Evolutionary conservation across 2,888 invertebrate species (phyloP), one percentile per base, ranked within the genome.

Genomic region (Chloromyia formosa): DNA sequence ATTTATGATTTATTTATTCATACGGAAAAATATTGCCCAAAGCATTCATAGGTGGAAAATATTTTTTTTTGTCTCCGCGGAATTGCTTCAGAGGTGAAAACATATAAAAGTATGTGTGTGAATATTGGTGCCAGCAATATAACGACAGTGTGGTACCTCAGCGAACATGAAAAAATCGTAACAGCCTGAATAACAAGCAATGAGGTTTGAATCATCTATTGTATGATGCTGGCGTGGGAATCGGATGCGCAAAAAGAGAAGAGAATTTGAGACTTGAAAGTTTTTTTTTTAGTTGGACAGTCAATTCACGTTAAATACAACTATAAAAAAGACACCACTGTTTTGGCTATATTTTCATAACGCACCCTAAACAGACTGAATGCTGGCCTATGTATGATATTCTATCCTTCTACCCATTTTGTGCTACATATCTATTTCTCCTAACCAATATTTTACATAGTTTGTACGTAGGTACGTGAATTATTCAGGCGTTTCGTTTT

Each of bases 401-500:
- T 5, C 42, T 42, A 42, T 42, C 12, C 42, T 9, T 42, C 7
- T 12, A 12, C 42, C 7, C 42, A 9, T 42, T 5, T 42, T 42
- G 5, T 9, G 5, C 7, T 42, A 42, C 12, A 12, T 42, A 12
- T 9, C 42, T 5, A 5, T 12, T 5, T 42, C 12, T 42, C 7
- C 12, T 42, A 54, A 5, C 10, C 54, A 54, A 16, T 16, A 5
- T 54, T 16, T 16, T 5, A 9, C 4, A 5, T n/a, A 23, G 10
- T 60, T 22, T 60, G n/a, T 16, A 9, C 35, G 35, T 42, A 18
- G 45, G 14, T 45, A 45, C 45, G 64, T 20, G 14, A 69, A 54
- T 69, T 69, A 56, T 69, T 69, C 23, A 54, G 53, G 54, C 35
- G 69, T 54, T 69, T 54, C 54, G 69, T 23, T 69, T 69, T 35